These are phyloP conservation scores for Limnephilus marmoratus DNA, from an alignment of 2,888 invertebrate genomes.

Conservation along the genomic window DNA sequence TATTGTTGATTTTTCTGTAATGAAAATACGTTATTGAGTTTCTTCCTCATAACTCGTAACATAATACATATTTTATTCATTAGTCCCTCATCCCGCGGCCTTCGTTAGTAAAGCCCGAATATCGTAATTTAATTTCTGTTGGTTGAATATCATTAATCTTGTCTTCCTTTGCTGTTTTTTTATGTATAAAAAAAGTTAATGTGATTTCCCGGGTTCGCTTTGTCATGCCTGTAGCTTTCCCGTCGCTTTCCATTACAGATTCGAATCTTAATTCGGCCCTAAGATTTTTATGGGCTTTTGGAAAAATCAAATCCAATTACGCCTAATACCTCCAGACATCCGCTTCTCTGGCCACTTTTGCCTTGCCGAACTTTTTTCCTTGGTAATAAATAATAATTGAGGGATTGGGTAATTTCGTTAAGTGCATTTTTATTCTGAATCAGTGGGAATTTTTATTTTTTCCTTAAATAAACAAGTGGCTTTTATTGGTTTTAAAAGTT, in stretches of 20 bases:
- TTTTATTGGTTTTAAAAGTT: background rate
- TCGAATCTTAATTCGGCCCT: constrained; percentile 39
- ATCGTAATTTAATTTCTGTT: constrained; percentile 53
- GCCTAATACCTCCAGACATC: constrained; percentile 4
- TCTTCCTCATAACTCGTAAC: background rate
- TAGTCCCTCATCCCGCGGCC: background rate
- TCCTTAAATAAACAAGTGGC: background rate
- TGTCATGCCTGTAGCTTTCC: constrained; percentile 41
- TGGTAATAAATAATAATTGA: background rate
- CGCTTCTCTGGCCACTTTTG: constrained; percentile 13
- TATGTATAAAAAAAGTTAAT: constrained; percentile 47
- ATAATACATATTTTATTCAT: background rate
- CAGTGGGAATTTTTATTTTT: background rate
- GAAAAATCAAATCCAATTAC: constrained; percentile 50
- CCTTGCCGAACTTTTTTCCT: background rate
- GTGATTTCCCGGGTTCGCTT: constrained; percentile 50
- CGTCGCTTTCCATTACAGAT: constrained; percentile 44
- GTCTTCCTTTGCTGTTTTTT: constrained; percentile 37
- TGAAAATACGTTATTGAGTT: background rate
- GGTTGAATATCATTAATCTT: constrained; percentile 51
- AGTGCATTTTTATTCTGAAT: background rate
- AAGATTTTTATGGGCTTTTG: constrained; percentile 35
- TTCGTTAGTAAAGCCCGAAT: background rate
- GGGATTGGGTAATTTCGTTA: background rate
- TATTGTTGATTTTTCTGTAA: background rate